A percentile compares a stretch with the other conserved stretches of the same genome.
Conservation (phyloP, 2,888 invertebrate species). For the Meteorus colon region DNA sequence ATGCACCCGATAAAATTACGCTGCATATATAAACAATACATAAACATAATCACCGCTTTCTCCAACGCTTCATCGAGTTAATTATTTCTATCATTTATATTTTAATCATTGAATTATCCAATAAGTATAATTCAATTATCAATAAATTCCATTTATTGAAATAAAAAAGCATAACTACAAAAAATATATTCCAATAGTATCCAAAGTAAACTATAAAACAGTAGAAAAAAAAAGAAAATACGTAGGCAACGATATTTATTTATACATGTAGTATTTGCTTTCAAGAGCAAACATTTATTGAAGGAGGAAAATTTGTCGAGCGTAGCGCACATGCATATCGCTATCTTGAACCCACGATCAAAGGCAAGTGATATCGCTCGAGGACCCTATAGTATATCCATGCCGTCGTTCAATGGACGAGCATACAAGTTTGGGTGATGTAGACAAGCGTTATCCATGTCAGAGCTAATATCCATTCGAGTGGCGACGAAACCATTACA, state of each 20-base stretch:
- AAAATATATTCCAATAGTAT: neutral
- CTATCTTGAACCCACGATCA: slow-evolving; percentile 30
- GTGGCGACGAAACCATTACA: slow-evolving; percentile 47
- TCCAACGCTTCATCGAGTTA: slow-evolving; percentile 1
- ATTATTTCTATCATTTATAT: slow-evolving; percentile 1
- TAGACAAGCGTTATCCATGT: slow-evolving; percentile 41
- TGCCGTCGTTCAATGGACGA: slow-evolving; percentile 33
- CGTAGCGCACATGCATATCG: slow-evolving; percentile 14
- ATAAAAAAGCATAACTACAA: neutral
- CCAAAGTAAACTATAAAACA: no score
- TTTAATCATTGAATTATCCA: slow-evolving; percentile 1
- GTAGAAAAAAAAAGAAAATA: neutral
- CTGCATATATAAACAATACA: neutral
- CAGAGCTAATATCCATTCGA: slow-evolving; percentile 50
- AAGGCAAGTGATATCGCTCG: slow-evolving; percentile 36
- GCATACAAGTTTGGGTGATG: slow-evolving; percentile 32
- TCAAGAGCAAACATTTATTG: slow-evolving; percentile 21
- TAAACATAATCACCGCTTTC: neutral
- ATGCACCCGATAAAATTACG: neutral
- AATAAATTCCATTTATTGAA: slow-evolving; percentile 4
- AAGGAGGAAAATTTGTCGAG: slow-evolving; percentile 19
- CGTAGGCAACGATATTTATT: neutral
- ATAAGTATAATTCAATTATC: slow-evolving; percentile 10
- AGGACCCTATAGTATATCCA: slow-evolving; percentile 15
- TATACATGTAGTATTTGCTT: neutral